A percentile compares a stretch with the other conserved stretches of the same genome.
Conservation (phyloP, 2,113 vertebrate species). For the Triplophysa tibetana region DNA sequence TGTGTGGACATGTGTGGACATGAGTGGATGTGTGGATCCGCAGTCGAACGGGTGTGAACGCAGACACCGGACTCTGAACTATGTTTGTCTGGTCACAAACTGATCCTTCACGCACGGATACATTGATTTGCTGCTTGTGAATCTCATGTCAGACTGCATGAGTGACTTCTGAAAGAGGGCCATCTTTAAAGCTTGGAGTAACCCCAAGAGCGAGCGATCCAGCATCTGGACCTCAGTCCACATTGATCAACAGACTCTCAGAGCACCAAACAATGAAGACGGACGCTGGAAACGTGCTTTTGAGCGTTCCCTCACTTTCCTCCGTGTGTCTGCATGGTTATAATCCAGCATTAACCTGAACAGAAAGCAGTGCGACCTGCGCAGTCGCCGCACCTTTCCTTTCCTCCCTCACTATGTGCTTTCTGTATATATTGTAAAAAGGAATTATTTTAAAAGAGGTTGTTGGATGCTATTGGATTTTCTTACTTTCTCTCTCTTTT, state of each 20-base stretch:
- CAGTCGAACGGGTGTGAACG: background rate
- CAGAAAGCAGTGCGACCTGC: slow-evolving; percentile 37
- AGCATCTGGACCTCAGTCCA: background rate
- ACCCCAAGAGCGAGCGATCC: background rate
- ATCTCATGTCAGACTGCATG: slow-evolving; percentile 46
- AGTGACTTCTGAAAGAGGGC: slow-evolving; percentile 11
- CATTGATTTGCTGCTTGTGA: slow-evolving; percentile 49
- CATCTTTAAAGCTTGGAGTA: background rate
- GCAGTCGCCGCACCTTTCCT: slow-evolving; percentile 46
- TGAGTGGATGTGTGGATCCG: background rate
- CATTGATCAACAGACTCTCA: background rate
- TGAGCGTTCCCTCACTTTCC: slow-evolving; percentile 23
- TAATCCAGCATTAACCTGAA: slow-evolving; percentile 48
- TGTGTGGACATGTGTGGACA: background rate
- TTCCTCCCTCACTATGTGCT: slow-evolving; percentile 60
- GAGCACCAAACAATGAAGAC: slow-evolving; percentile 14
- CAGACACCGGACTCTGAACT: slow-evolving; percentile 22
- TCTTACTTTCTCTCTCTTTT: slow-evolving; percentile 57
- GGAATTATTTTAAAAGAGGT: slow-evolving; percentile 87
- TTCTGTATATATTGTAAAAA: slow-evolving; percentile 97
- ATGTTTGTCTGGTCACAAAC: slow-evolving; percentile 26
- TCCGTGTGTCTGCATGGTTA: slow-evolving; percentile 49
- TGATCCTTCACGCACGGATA: slow-evolving; percentile 3
- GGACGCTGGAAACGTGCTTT: background rate
- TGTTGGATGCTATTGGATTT: slow-evolving; percentile 71